A percentile compares a stretch with the other conserved stretches of the same genome.
phyloP scores from a whole-genome alignment of 2,797 vertebrate genomes.

The Pelochelys cantorii region DNA sequence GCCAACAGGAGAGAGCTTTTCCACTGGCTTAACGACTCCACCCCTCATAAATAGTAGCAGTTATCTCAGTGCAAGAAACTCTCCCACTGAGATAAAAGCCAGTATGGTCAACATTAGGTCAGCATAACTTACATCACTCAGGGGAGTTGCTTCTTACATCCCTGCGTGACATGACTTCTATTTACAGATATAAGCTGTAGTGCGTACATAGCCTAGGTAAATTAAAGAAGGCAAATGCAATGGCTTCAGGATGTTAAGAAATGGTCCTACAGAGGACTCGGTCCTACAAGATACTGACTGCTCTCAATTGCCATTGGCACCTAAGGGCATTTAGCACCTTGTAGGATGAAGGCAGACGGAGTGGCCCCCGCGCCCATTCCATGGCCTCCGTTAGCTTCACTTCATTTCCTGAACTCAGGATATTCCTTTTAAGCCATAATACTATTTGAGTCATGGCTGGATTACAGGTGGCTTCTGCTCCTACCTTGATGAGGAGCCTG shows the following conservation, averaged over 20 bases:
- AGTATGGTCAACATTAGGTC: neutral
- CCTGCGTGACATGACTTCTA: neutral
- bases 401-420: accelerated
- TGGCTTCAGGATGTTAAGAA: neutral
- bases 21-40: neutral
- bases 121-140: neutral
- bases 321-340: neutral
- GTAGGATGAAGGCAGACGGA: neutral
- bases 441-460: accelerated
- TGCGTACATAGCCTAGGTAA: neutral
- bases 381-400: neutral
- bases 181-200: neutral
- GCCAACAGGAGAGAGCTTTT: neutral
- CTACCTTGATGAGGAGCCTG: neutral
- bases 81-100: neutral
- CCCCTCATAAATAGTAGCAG: accelerated
- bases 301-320: neutral
- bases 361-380: neutral
- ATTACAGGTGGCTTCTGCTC: neutral
- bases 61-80: neutral
- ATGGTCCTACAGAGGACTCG: too few species aligned
- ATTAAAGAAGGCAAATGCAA: neutral
- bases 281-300: neutral
- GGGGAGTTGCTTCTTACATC: neutral
- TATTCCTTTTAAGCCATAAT: neutral